A percentile compares a stretch with the other conserved stretches of the same genome.
These are phyloP conservation scores for Drosophila novamexicana DNA, from an alignment of 1,140 invertebrate genomes.

Conservation along the genomic window DNA sequence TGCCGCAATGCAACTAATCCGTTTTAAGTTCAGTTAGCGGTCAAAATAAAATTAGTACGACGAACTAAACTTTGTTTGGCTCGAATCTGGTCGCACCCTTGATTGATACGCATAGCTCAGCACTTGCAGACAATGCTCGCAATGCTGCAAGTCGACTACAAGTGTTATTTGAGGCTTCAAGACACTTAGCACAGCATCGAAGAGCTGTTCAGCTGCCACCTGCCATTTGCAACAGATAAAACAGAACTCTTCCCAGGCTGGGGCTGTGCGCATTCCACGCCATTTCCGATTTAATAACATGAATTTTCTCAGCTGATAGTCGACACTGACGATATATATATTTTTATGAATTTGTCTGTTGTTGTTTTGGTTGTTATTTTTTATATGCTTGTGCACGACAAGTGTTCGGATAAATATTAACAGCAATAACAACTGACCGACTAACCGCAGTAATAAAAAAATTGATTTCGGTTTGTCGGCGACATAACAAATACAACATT, in stretches of 20 bases:
- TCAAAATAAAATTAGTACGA: no score
- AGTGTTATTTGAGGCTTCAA: no score
- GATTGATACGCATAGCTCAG: no score
- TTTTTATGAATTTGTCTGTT: slow-evolving; percentile 3
- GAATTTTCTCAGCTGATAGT: slow-evolving; percentile 8
- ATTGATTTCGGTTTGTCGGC: slow-evolving; percentile 38
- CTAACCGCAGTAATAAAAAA: slow-evolving; percentile 39
- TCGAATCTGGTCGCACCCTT: no score
- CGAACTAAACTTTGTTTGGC: no score
- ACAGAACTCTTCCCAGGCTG: not conserved
- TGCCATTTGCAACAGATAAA: no score
- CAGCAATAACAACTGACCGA: slow-evolving; percentile 30
- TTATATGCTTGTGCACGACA: slow-evolving; percentile 9
- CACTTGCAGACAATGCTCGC: no score
- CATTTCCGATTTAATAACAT: slow-evolving; percentile 7
- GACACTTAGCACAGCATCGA: no score
- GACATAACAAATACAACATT: slow-evolving; percentile 40
- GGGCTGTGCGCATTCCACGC: not conserved
- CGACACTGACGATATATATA: not conserved
- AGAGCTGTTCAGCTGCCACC: no score
- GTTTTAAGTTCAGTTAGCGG: no score
- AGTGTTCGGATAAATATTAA: slow-evolving; percentile 49
- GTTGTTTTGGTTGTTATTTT: not conserved
- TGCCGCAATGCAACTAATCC: no score
- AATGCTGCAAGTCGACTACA: no score